These are phyloP conservation scores for Drosophila fuyamai DNA, from an alignment of 1,140 invertebrate species.

Conservation along the genomic window DNA sequence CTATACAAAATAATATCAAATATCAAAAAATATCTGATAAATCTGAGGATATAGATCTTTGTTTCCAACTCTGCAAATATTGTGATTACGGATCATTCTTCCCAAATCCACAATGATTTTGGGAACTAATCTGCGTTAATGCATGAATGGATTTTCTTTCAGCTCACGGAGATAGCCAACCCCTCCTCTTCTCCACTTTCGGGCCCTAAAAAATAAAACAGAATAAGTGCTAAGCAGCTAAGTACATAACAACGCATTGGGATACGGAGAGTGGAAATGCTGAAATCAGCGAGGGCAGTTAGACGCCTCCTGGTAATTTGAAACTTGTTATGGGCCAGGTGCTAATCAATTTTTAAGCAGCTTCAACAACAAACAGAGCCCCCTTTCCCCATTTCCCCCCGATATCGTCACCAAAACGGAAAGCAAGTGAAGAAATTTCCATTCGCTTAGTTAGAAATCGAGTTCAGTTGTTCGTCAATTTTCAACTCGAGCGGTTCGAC, in stretches of 20 bases:
- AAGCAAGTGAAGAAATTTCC: conserved; percentile 49
- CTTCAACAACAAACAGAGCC: conserved; percentile 23
- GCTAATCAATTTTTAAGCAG: conserved; percentile 81
- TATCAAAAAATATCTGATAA: too few species aligned
- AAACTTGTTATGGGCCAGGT: conserved; percentile 75
- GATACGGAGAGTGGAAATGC: conserved; percentile 9
- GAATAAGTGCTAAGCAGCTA: conserved; percentile 50
- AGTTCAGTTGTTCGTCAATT: conserved; percentile 70
- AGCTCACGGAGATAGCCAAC: conserved; percentile 8
- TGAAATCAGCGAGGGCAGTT: conserved; percentile 50
- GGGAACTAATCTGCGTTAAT: conserved; percentile 4
- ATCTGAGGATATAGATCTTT: too few species aligned
- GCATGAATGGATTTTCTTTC: conserved; percentile 57
- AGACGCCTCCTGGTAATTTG: conserved; percentile 72
- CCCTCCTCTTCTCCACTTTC: background rate
- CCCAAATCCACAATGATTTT: background rate
- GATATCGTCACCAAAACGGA: background rate
- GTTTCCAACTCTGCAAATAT: too few species aligned
- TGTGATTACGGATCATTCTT: too few species aligned
- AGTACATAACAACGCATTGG: conserved; percentile 57
- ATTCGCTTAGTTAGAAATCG: conserved; percentile 42
- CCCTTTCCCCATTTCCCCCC: background rate
- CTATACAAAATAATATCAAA: too few species aligned
- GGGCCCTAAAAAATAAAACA: conserved; percentile 5
- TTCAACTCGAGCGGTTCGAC: conserved; percentile 71